Percentiles rank a stretch among this genome's conserved stretches.
phyloP scores from a whole-genome alignment of 2,888 invertebrate species.

The Cremastinae sp. region DNA sequence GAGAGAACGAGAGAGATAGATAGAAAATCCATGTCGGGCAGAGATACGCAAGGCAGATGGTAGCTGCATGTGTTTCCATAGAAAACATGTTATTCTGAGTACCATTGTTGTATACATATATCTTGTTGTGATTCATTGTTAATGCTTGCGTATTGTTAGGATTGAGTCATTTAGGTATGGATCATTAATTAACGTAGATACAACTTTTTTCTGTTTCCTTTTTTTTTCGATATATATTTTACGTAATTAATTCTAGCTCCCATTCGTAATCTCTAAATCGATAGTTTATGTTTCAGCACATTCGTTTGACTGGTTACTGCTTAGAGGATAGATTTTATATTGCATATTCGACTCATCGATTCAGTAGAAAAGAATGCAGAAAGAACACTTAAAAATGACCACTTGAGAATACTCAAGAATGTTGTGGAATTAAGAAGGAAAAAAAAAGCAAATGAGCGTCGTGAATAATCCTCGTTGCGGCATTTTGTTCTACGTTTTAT shows the following conservation, averaged over 20 bases:
- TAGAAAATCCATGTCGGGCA: constrained; percentile 43
- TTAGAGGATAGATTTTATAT: constrained; percentile 65
- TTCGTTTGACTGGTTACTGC: constrained; percentile 75
- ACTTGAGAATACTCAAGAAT: neutral
- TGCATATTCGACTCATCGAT: constrained; percentile 47
- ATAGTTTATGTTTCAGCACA: constrained; percentile 78
- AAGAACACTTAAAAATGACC: too few species aligned
- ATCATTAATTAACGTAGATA: constrained; percentile 79
- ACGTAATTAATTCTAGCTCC: constrained; percentile 69
- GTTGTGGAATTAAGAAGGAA: neutral
- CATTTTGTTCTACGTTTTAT: neutral
- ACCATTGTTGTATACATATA: constrained; percentile 79
- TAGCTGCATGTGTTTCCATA: constrained; percentile 74
- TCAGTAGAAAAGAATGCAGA: neutral
- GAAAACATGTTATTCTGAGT: constrained; percentile 64
- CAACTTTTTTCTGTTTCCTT: constrained; percentile 63
- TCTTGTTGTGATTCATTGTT: constrained; percentile 81
- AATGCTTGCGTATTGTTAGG: constrained; percentile 81
- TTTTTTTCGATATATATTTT: constrained; percentile 64
- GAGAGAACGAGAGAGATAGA: neutral
- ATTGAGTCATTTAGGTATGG: constrained; percentile 81
- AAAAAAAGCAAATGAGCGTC: neutral
- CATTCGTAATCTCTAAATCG: constrained; percentile 71
- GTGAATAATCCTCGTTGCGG: neutral
- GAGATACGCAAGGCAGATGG: constrained; percentile 70